phyloP scores from a whole-genome alignment of 1,140 invertebrate genomes.

The Drosophila saltans region DNA sequence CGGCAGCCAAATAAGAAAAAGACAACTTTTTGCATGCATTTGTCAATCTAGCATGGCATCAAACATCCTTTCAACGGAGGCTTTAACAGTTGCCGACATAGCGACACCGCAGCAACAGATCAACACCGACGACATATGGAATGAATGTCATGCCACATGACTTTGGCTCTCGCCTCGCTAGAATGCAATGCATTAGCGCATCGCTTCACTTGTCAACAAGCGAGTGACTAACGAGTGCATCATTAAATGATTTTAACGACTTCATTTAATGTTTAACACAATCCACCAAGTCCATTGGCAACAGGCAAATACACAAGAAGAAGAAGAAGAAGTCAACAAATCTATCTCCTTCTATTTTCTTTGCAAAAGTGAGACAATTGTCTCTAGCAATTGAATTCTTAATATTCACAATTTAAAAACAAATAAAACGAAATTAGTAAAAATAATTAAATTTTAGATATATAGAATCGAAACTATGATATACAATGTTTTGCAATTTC shows the following conservation, averaged over 20 bases:
- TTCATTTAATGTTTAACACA: constrained; percentile 78
- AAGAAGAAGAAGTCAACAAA: too few species aligned
- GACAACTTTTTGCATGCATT: constrained; percentile 67
- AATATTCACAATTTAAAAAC: too few species aligned
- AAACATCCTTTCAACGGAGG: constrained; percentile 74
- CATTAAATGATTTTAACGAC: constrained; percentile 80
- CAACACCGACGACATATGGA: constrained; percentile 7
- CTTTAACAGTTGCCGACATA: constrained; percentile 65
- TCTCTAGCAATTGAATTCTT: too few species aligned
- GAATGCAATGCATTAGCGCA: constrained; percentile 46
- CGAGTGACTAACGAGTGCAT: constrained; percentile 74
- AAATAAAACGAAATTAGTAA: too few species aligned
- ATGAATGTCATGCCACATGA: constrained; percentile 46
- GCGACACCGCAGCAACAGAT: not conserved
- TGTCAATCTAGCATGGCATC: constrained; percentile 76
- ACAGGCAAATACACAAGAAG: too few species aligned
- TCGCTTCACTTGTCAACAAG: constrained; percentile 65
- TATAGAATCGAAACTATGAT: too few species aligned
- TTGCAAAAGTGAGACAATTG: too few species aligned
- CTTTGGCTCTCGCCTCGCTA: constrained; percentile 51
- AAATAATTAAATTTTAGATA: too few species aligned
- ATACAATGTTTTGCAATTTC: not conserved
- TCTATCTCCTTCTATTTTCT: too few species aligned
- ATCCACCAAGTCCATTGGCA: constrained; percentile 12
- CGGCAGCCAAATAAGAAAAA: constrained; percentile 16